Conservation (phyloP, 2,113 vertebrate species). For the Cryptoleucopteryx plumbea region DNA sequence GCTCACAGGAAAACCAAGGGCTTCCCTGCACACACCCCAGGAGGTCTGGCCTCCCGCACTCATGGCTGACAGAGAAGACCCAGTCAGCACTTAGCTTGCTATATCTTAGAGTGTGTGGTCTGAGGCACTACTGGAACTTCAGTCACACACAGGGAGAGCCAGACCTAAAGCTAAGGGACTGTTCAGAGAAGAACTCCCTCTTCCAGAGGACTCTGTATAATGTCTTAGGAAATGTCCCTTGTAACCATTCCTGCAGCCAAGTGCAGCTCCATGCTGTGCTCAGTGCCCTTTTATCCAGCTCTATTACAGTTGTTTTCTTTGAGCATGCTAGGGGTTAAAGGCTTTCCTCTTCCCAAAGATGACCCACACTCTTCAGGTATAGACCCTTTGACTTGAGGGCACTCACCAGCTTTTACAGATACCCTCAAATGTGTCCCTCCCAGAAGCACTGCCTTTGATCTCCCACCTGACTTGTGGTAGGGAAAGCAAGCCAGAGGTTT, state of each 20-base stretch:
- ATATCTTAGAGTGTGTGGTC: neutral
- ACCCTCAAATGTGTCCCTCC: neutral
- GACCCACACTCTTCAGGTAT: neutral
- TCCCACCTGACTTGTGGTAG: neutral
- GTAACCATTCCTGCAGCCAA: neutral
- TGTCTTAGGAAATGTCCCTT: neutral
- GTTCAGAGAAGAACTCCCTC: neutral
- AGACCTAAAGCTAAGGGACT: neutral
- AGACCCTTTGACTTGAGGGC: neutral
- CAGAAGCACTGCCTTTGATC: neutral
- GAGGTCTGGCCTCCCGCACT: neutral
- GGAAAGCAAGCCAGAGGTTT: neutral
- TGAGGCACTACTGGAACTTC: neutral
- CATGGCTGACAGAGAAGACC: neutral
- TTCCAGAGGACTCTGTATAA: neutral
- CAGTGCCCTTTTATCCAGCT: neutral
- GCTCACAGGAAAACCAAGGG: neutral
- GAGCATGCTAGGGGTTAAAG: neutral
- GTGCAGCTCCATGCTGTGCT: neutral
- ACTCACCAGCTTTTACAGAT: neutral
- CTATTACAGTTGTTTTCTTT: neutral
- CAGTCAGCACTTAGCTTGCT: neutral
- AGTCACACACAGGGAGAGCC: neutral
- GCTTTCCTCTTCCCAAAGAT: neutral
- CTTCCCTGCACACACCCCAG: neutral